A percentile compares a stretch with the other conserved stretches of the same genome.
These are phyloP conservation scores for Nephrotoma appendiculata DNA, from an alignment of 2,888 invertebrate species.

Conservation along the genomic window DNA sequence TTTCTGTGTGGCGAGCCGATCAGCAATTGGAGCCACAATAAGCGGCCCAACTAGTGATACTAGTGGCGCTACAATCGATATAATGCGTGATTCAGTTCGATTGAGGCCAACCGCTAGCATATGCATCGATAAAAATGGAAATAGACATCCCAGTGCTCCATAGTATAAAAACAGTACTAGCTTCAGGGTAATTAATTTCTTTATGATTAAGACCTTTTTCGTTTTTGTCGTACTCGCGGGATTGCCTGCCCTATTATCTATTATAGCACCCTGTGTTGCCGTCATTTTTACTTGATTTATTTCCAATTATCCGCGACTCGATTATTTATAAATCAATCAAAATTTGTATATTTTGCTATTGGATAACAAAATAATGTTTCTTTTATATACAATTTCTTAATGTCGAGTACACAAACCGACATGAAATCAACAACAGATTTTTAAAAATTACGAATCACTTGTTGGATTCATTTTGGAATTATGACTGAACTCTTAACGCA, in stretches of 20 bases:
- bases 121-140: slow-evolving; percentile 8
- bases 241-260: neutral
- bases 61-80: slow-evolving; percentile 66
- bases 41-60: slow-evolving; percentile 66
- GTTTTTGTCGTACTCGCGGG: neutral
- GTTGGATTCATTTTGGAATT: neutral
- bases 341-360: neutral
- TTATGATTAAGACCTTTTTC: slow-evolving; percentile 40
- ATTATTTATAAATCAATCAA: neutral
- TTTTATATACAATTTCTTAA: neutral
- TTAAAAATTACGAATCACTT: neutral
- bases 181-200: slow-evolving; percentile 62
- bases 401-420: neutral
- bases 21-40: slow-evolving; percentile 62
- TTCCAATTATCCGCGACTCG: neutral
- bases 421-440: neutral
- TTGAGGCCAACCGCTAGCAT: slow-evolving; percentile 42
- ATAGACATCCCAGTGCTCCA: slow-evolving; percentile 40
- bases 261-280: neutral
- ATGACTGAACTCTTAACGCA: neutral
- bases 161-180: slow-evolving; percentile 69
- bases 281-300: neutral
- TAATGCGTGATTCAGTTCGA: slow-evolving; percentile 55
- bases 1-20: slow-evolving; percentile 34
- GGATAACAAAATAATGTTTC: neutral